Evolutionary conservation across 2,888 invertebrate species (phyloP).

Genomic region (Cephus nigrinus): DNA sequence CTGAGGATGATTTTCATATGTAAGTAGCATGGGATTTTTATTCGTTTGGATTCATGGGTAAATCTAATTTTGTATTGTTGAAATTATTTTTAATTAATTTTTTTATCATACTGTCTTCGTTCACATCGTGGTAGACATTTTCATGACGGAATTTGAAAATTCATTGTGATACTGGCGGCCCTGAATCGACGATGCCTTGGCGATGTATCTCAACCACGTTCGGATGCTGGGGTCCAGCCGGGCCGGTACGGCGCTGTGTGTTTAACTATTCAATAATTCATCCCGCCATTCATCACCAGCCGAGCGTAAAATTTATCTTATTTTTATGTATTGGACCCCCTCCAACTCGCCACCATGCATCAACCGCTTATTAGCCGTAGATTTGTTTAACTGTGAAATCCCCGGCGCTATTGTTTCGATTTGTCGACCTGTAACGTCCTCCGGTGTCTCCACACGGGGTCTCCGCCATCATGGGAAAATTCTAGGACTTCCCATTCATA

Average conservation of each 20-base stretch:
- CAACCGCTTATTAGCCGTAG: constrained; percentile 56
- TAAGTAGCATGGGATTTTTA: neutral
- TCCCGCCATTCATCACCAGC: constrained; percentile 59
- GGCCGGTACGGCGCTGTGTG: constrained; percentile 44
- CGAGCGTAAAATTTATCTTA: constrained; percentile 59
- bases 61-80: neutral
- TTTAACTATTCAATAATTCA: constrained; percentile 62
- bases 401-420: neutral
- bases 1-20: neutral
- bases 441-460: neutral
- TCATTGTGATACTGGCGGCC: constrained; percentile 7
- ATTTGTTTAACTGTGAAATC: constrained; percentile 48
- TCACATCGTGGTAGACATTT: neutral
- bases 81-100: neutral
- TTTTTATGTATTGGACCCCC: constrained; percentile 58
- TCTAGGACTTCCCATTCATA: neutral
- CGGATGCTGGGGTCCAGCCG: constrained; percentile 11
- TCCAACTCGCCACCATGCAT: constrained; percentile 51
- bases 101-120: neutral
- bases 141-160: neutral
- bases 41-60: neutral
- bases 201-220: constrained; percentile 1
- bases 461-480: neutral
- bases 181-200: neutral
- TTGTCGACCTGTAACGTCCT: neutral